A percentile compares a stretch with the other conserved stretches of the same genome.
phyloP scores from a whole-genome alignment of 2,888 invertebrate genomes.

The Eristalis arbustorum region DNA sequence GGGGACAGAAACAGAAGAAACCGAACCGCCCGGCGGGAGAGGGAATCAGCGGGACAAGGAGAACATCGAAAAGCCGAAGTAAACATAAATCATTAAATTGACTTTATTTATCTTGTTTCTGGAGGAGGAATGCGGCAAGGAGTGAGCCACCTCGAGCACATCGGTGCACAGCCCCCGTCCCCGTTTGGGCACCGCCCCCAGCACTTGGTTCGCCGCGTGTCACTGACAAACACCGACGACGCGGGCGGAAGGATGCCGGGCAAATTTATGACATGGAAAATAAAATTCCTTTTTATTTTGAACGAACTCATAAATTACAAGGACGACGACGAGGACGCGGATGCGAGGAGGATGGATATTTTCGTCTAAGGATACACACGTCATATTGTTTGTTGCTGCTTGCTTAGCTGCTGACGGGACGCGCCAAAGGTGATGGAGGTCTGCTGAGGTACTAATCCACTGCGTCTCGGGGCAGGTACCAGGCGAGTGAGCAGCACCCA shows the following conservation, averaged over 20 bases:
- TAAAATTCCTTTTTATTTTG: slow-evolving; percentile 70
- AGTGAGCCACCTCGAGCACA: neutral
- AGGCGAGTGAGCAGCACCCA: neutral
- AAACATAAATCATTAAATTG: slow-evolving; percentile 71
- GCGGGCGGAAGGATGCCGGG: slow-evolving; percentile 53
- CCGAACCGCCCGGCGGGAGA: neutral
- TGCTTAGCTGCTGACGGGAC: slow-evolving; percentile 23
- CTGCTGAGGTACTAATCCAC: slow-evolving; percentile 37
- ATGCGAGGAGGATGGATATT: no score
- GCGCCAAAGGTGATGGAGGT: neutral
- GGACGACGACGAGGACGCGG: slow-evolving; percentile 59
- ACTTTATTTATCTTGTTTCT: slow-evolving; percentile 70
- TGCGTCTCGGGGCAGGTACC: slow-evolving; percentile 6
- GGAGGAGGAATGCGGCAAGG: slow-evolving; percentile 21
- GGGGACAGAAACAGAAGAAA: slow-evolving; percentile 5
- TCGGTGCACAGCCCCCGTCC: neutral
- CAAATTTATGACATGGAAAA: slow-evolving; percentile 67
- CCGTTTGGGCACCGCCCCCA: neutral
- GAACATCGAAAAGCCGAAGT: slow-evolving; percentile 64
- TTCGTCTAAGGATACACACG: slow-evolving; percentile 34
- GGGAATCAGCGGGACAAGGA: slow-evolving; percentile 3
- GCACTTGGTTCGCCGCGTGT: neutral
- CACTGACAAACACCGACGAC: neutral
- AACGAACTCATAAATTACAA: slow-evolving; percentile 65
- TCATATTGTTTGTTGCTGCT: slow-evolving; percentile 51